phyloP scores from a whole-genome alignment of 2,888 invertebrate genomes.

The Brachyptera risi region DNA sequence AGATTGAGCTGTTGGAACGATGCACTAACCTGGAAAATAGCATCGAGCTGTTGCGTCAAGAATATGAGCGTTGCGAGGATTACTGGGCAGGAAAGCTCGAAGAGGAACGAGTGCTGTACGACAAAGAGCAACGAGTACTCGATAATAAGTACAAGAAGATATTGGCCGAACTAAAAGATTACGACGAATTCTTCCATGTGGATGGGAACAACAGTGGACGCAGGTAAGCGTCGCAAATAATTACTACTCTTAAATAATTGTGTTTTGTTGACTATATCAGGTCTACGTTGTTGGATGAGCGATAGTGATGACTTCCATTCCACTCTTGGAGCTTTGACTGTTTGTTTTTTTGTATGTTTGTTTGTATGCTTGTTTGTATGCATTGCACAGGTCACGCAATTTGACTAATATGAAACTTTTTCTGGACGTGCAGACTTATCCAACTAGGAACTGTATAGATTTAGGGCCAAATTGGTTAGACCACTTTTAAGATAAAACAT shows the following conservation, averaged over 20 bases:
- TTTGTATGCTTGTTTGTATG: too few species aligned
- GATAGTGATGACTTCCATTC: too few species aligned
- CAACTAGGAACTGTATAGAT: too few species aligned
- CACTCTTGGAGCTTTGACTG: too few species aligned
- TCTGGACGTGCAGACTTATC: too few species aligned
- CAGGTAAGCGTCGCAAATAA: conserved; percentile 45
- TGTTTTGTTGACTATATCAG: neutral
- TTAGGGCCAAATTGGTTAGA: too few species aligned
- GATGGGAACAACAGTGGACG: conserved; percentile 41
- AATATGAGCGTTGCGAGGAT: conserved; percentile 82
- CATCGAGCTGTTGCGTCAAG: conserved; percentile 67
- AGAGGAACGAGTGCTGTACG: conserved; percentile 70
- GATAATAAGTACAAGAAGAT: conserved; percentile 73
- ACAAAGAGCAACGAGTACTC: conserved; percentile 65
- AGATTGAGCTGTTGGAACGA: conserved; percentile 47
- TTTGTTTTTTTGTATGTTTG: too few species aligned
- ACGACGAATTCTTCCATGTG: conserved; percentile 67
- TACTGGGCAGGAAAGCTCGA: conserved; percentile 78
- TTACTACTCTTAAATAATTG: conserved; percentile 27
- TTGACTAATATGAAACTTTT: too few species aligned
- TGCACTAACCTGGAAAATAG: conserved; percentile 67
- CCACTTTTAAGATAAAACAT: too few species aligned
- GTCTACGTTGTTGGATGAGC: neutral
- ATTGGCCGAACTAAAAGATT: conserved; percentile 70
- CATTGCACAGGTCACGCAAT: too few species aligned